Evolutionary conservation across 2,797 vertebrate genomes (phyloP).

Genomic region (Poecilia picta): DNA sequence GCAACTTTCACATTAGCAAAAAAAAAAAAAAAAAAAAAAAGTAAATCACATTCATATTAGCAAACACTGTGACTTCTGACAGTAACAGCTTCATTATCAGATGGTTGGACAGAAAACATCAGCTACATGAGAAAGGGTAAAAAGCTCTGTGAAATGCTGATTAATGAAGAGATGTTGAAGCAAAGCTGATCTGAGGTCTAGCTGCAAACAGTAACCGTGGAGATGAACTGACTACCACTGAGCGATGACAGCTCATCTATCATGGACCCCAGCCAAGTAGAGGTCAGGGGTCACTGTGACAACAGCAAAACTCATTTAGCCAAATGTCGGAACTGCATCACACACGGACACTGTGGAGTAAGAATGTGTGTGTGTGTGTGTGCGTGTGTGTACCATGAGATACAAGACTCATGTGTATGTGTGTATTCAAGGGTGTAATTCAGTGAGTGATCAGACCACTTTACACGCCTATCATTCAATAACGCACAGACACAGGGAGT

Average conservation of each 20-base stretch:
- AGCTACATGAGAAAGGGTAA: background rate
- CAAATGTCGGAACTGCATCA: slow-evolving; percentile 56
- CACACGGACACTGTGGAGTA: slow-evolving; percentile 25
- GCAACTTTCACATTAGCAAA: background rate
- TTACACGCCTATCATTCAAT: slow-evolving; percentile 59
- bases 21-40: background rate
- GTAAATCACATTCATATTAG: background rate
- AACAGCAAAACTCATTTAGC: slow-evolving; percentile 54
- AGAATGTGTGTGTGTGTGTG: background rate
- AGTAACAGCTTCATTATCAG: background rate
- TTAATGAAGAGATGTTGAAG: background rate
- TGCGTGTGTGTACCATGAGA: slow-evolving; percentile 13
- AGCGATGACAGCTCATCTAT: slow-evolving; percentile 30
- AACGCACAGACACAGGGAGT: slow-evolving; percentile 35
- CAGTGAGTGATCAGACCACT: slow-evolving; percentile 57
- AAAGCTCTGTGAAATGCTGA: background rate
- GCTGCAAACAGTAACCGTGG: background rate
- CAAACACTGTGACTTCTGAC: background rate
- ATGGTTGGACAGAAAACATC: background rate
- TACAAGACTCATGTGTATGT: slow-evolving; percentile 14
- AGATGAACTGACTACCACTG: slow-evolving; percentile 8
- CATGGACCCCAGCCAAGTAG: slow-evolving; percentile 24
- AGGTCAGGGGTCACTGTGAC: slow-evolving; percentile 53
- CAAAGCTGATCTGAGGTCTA: background rate
- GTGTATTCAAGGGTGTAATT: slow-evolving; percentile 59